phyloP scores from a whole-genome alignment of 2,113 vertebrate species.

The Prionailurus bengalensis region DNA sequence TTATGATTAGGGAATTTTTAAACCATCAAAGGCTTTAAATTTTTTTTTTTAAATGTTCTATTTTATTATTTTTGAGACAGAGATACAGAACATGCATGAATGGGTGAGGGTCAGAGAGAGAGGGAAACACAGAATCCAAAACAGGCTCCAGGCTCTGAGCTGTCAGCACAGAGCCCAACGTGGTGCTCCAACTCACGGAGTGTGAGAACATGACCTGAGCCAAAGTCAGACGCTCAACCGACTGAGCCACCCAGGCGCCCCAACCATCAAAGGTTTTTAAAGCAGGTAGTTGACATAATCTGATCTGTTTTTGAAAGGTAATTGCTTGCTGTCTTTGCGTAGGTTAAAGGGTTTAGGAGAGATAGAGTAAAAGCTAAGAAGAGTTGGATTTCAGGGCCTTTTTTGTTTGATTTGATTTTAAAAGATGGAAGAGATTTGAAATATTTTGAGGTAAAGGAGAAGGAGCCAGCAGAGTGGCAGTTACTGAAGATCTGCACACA shows the following conservation, averaged over 20 bases:
- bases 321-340: not conserved
- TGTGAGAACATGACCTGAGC: too few relatives aligned
- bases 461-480: not conserved
- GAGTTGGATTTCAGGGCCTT: not conserved
- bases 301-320: conserved; percentile 34
- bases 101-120: too few relatives aligned
- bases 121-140: too few relatives aligned
- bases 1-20: not conserved
- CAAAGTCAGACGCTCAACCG: too few relatives aligned
- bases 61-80: too few relatives aligned
- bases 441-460: not conserved
- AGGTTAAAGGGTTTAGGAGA: not conserved
- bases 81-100: too few relatives aligned
- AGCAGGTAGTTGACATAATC: not conserved
- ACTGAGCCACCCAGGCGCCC: too few relatives aligned
- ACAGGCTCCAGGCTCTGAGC: too few relatives aligned
- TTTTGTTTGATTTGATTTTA: conserved; percentile 20
- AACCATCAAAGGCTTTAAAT: not conserved
- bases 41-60: too few relatives aligned
- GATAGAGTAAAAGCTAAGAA: conserved; percentile 27
- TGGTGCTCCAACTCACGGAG: too few relatives aligned
- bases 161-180: too few relatives aligned
- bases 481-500: not conserved
- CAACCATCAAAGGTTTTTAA: not conserved
- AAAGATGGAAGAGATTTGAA: not conserved